Evolutionary conservation across 2,797 vertebrate species (phyloP).

Genomic region (Forpus xanthops): DNA sequence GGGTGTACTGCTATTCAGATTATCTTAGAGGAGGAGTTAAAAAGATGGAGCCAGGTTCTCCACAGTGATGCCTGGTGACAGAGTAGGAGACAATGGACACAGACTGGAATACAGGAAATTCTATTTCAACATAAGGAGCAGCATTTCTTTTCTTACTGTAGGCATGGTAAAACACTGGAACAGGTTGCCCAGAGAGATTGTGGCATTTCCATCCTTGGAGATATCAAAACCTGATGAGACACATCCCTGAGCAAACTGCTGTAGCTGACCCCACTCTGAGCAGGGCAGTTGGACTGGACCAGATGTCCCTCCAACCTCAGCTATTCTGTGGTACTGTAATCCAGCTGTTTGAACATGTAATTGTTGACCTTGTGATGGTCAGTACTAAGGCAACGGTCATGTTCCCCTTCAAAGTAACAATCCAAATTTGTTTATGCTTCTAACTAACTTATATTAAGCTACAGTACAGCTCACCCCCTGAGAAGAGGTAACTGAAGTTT

Average conservation of each 20-base stretch:
- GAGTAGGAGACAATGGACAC: background rate
- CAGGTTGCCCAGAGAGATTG: background rate
- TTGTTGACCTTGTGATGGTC: slow-evolving; percentile 31
- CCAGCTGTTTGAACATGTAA: slow-evolving; percentile 3
- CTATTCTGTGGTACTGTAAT: background rate
- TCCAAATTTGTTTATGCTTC: slow-evolving; percentile 57
- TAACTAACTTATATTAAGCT: slow-evolving; percentile 6
- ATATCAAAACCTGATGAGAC: background rate
- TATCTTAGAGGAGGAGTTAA: background rate
- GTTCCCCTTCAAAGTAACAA: slow-evolving; percentile 14
- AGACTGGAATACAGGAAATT: background rate
- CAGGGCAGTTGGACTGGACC: background rate
- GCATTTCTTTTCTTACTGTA: background rate
- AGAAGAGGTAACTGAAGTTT: slow-evolving; percentile 44
- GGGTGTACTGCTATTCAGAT: background rate
- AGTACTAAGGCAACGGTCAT: background rate
- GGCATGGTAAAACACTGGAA: background rate
- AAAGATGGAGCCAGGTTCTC: background rate
- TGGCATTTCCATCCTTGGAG: background rate
- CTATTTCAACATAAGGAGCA: background rate
- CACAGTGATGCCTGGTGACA: background rate
- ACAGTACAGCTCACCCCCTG: slow-evolving; percentile 10
- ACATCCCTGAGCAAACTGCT: background rate
- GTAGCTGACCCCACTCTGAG: background rate
- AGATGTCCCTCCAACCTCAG: background rate